A percentile compares a stretch with the other conserved stretches of the same genome.
phyloP scores from a whole-genome alignment of 2,888 invertebrate species.

The Ormyrus nitidulus region DNA sequence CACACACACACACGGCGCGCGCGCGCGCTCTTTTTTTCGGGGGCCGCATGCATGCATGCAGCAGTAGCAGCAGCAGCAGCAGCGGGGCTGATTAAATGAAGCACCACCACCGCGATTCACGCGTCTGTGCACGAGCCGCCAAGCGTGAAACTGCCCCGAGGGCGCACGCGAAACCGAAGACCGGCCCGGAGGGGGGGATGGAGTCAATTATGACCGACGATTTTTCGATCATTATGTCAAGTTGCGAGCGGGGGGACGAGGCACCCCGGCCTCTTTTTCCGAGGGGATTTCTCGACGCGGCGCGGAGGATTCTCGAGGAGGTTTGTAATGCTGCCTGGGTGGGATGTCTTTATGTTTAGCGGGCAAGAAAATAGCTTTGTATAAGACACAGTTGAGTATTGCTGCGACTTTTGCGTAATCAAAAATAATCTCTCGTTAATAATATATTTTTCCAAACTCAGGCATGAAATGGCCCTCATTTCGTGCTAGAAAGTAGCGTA shows the following conservation, averaged over 20 bases:
- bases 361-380: too few relatives aligned
- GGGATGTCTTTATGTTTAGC: too few relatives aligned
- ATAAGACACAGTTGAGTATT: too few relatives aligned
- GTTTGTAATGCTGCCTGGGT: neutral
- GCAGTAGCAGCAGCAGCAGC: neutral
- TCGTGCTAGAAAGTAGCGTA: too few relatives aligned
- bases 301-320: neutral
- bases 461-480: too few relatives aligned
- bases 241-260: too few relatives aligned
- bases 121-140: constrained; percentile 10
- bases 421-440: too few relatives aligned
- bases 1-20: too few relatives aligned
- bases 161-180: constrained; percentile 22
- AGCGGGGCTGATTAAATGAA: constrained; percentile 51
- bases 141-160: constrained; percentile 46
- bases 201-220: constrained; percentile 40
- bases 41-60: constrained; percentile 15
- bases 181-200: neutral
- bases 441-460: too few relatives aligned
- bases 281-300: neutral
- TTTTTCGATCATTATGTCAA: constrained; percentile 1
- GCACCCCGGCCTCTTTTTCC: neutral
- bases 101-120: constrained; percentile 49
- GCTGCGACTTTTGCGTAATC: too few relatives aligned
- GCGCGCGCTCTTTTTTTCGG: neutral